Base-by-base conservation (phyloP, 1,140 invertebrate genomes). In the Bradysia coprophila region DNA sequence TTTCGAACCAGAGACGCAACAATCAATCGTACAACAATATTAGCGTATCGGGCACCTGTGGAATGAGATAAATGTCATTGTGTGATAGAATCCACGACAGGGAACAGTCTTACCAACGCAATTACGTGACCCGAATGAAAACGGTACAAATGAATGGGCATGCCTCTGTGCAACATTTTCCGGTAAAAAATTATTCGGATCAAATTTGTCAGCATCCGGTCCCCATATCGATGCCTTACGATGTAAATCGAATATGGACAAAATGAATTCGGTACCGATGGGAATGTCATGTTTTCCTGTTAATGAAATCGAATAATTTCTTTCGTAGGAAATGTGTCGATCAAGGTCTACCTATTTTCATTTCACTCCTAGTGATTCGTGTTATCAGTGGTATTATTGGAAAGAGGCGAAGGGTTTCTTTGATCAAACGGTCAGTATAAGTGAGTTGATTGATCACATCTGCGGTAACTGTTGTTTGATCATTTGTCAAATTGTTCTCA, bases 181-280 rank as follows among this genome's bases (percentile, higher is more conserved):
- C 10, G 65, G 61, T 11, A 64, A 45, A 51, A 76, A 77, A 45
- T 71, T 53, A 36, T 75, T 68, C 0, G 73, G 73, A 53, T 75
- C 58, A 50, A 73, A 77, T n/a, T 49, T 46, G 20, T 72, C 61
- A 2, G 75, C 73, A 38, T 76, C 57, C 15, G 67, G 59, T 46
- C 65, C 46, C 49, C 49, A 50, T 15, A 43, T 24, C 21, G 40
- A 37, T 23, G 23, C 28, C n/a, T 38, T 16, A 16, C 57, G 52
- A 55, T 59, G 59, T 49, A 59, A 46, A 24, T 56, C 52, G 39
- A 54, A 43, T 6, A 52, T 48, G 0, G 52, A 48, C 32, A 56
- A 49, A 10, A 56, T 43, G 3, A 56, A 49, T 20, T 48, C 46
- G 16, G 45, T 41, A 11, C 46, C 54, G 19, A 51, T 52, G 10